Conservation (phyloP, 1,140 invertebrate genomes). For the Monochamus saltuarius region DNA sequence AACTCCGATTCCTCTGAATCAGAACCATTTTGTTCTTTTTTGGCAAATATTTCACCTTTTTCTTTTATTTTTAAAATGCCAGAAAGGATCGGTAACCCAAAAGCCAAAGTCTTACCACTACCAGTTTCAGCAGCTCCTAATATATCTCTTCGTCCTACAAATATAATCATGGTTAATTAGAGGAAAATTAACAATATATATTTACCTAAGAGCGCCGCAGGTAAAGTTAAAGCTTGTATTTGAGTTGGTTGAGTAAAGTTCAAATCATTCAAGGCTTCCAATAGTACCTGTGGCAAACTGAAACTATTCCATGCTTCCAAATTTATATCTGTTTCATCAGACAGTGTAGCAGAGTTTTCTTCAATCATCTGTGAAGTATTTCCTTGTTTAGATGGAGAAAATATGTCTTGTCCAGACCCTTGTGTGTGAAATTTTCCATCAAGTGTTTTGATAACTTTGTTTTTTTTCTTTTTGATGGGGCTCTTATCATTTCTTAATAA, state of each 20-base stretch:
- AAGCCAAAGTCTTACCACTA: conserved; percentile 96
- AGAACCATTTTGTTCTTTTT: not conserved
- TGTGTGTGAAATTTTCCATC: conserved; percentile 17
- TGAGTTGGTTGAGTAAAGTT: conserved; percentile 80
- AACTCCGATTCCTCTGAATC: conserved; percentile 31
- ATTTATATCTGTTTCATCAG: conserved; percentile 40
- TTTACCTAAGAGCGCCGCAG: conserved; percentile 79
- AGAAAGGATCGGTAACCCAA: conserved; percentile 88
- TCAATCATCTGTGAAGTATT: conserved; percentile 4
- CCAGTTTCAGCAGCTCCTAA: conserved; percentile 96
- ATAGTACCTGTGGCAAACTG: conserved; percentile 68
- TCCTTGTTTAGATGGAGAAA: conserved; percentile 29
- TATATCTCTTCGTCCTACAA: conserved; percentile 75
- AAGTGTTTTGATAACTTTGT: conserved; percentile 1
- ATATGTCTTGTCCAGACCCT: conserved; percentile 1
- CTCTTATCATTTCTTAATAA: not conserved
- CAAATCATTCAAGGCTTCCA: conserved; percentile 72
- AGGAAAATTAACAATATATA: conserved; percentile 27
- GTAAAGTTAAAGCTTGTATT: conserved; percentile 77
- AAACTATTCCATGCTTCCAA: conserved; percentile 70
- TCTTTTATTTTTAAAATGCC: conserved; percentile 77
- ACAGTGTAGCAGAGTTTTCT: conserved; percentile 1
- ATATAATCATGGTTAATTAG: not conserved
- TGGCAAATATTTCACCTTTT: conserved; percentile 16
- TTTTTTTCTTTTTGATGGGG: conserved; percentile 5